phyloP scores from a whole-genome alignment of 2,113 vertebrate genomes.

The Ctenodactylus gundi region DNA sequence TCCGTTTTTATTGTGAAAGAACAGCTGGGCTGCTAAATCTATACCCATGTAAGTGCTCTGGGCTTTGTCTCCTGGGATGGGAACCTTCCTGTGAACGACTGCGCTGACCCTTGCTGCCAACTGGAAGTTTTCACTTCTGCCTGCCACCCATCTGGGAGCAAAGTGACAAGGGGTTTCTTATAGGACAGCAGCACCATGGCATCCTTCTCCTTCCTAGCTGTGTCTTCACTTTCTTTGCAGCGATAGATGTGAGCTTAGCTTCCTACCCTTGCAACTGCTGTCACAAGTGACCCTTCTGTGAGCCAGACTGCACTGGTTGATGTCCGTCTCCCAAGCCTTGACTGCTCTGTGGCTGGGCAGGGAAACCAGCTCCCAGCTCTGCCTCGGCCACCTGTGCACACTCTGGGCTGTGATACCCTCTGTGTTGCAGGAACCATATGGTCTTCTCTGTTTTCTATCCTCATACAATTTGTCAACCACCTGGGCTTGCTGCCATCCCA shows the following conservation, averaged over 20 bases:
- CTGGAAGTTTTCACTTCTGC: background rate
- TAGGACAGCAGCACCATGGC: background rate
- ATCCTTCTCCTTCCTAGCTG: background rate
- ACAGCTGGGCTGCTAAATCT: background rate
- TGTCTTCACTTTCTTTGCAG: background rate
- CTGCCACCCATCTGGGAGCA: background rate
- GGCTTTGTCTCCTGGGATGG: background rate
- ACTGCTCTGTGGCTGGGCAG: background rate
- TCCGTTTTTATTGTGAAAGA: background rate
- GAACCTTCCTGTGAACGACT: background rate
- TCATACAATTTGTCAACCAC: background rate
- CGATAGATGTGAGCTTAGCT: background rate
- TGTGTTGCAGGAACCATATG: fast-evolving
- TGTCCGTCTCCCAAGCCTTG: background rate
- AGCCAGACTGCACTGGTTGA: background rate
- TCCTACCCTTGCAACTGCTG: background rate
- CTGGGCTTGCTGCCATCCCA: background rate
- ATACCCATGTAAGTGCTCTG: background rate
- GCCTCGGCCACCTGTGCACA: background rate
- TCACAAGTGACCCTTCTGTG: background rate
- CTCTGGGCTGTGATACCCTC: background rate
- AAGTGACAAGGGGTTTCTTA: background rate
- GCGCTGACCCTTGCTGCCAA: background rate
- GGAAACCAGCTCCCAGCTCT: background rate
- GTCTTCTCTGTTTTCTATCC: background rate